Evolutionary conservation across 2,113 vertebrate genomes (phyloP).

Genomic region (Aphelocoma coerulescens): DNA sequence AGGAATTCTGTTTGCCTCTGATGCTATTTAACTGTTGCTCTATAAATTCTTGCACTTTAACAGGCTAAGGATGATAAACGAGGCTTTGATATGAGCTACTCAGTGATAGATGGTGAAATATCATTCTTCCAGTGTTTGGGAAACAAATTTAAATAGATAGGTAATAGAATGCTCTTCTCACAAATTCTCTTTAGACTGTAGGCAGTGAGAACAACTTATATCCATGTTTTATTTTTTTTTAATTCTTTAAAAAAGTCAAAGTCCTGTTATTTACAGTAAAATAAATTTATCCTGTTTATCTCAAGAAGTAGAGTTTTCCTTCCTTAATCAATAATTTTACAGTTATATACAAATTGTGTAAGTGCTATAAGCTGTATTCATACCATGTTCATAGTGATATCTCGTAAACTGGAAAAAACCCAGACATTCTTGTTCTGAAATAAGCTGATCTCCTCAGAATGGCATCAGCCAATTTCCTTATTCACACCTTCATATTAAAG

Average conservation of each 20-base stretch:
- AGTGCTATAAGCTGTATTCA: neutral
- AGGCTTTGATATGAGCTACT: neutral
- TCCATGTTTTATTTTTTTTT: neutral
- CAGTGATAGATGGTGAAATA: neutral
- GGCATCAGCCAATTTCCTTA: neutral
- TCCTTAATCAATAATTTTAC: neutral
- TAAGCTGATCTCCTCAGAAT: neutral
- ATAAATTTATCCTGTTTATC: neutral
- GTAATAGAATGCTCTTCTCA: neutral
- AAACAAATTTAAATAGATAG: neutral
- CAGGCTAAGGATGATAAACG: neutral
- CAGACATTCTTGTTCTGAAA: neutral
- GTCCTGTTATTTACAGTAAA: neutral
- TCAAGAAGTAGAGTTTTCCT: neutral
- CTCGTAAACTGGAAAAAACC: neutral
- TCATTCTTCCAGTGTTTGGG: neutral
- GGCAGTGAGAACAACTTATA: neutral
- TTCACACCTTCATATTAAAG: neutral
- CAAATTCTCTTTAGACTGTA: neutral
- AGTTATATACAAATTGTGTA: neutral
- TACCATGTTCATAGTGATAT: neutral
- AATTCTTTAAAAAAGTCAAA: neutral
- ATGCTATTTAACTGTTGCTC: neutral
- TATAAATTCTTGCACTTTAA: neutral
- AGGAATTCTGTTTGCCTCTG: neutral